A percentile compares a stretch with the other conserved stretches of the same genome.
These are phyloP conservation scores for Takifugu flavidus DNA, from an alignment of 2,113 vertebrate genomes.

Conservation along the genomic window DNA sequence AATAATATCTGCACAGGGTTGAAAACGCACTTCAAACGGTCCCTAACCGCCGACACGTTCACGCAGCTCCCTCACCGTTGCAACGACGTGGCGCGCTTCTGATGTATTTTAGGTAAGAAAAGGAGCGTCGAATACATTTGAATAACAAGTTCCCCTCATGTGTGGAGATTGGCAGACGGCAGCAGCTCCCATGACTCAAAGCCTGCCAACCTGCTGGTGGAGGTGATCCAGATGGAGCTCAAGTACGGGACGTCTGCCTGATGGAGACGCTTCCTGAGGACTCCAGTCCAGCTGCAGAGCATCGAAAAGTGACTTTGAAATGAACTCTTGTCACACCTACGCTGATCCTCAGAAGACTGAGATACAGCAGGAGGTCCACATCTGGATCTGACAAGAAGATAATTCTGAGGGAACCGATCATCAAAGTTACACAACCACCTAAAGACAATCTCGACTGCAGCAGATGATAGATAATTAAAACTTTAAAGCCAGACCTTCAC, in stretches of 20 bases:
- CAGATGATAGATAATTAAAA: too few relatives aligned
- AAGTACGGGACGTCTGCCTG: slow-evolving; percentile 60
- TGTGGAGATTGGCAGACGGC: slow-evolving; percentile 45
- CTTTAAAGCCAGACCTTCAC: too few relatives aligned
- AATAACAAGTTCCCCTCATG: slow-evolving; percentile 31
- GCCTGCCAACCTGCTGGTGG: slow-evolving; percentile 65
- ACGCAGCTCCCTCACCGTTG: slow-evolving; percentile 3
- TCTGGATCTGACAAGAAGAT: too few relatives aligned
- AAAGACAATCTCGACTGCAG: too few relatives aligned
- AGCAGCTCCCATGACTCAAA: slow-evolving; percentile 54
- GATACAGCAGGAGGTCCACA: too few relatives aligned
- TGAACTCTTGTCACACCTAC: too few relatives aligned
- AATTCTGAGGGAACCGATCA: too few relatives aligned
- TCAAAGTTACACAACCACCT: too few relatives aligned
- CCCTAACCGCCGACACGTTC: slow-evolving; percentile 1
- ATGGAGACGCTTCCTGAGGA: slow-evolving; percentile 35
- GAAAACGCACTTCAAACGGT: slow-evolving; percentile 45
- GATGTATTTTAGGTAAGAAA: slow-evolving; percentile 38
- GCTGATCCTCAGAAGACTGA: too few relatives aligned
- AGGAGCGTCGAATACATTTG: slow-evolving; percentile 43
- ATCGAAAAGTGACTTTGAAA: not conserved
- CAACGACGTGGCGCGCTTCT: slow-evolving; percentile 28
- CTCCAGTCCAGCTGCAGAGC: slow-evolving; percentile 36
- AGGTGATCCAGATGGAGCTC: slow-evolving; percentile 64
- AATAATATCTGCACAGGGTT: slow-evolving; percentile 63